Evolutionary conservation across 2,888 invertebrate species (phyloP), one percentile per base, ranked within the genome.

Genomic region (Mesorhabditis sp.): DNA sequence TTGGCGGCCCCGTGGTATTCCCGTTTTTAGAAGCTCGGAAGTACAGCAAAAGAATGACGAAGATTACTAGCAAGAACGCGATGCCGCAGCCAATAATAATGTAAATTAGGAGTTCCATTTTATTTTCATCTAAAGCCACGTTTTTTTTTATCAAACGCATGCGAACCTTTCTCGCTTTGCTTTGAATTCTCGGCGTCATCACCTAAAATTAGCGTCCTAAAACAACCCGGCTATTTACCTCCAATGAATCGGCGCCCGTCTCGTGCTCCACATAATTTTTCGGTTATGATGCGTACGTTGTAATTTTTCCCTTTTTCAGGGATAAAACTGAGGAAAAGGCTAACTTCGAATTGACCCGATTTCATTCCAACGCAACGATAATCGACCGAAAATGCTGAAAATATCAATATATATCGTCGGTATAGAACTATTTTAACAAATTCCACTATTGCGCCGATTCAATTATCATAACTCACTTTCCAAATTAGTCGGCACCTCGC

Each of bases 321-420:
- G 3, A 76, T 76, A 72, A 83, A 82, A 63, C 74, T 74, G 74
- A 78, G 74, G 68, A 67, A 73, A 45, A 78, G 67, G 50, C 69
- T 72, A 66, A 83, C 78, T 45, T 74, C 76, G 69, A 84, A 84
- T 67, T 84, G 84, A 44, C 84, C 84, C 5, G 82, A 76, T 61
- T 81, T 77, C 67, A 78, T 80, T 6, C 83, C 83, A 41, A 82
- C 82, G 69, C 83, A 83, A 58, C 83, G 77, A 72, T 81, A 83
- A 69, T 84, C 84, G n/a, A 84, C 76, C 45, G 75, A 71, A 73
- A 84, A 84, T 45, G 79, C 83, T 81, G 71, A 41, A 78, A 65
- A 62, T 58, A 15, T 44, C 6, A 28, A 28, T 1, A 28, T 28
- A 28, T 28, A 28, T 28, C 28, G 28, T 28, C 28, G 28, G 28